A percentile compares a stretch with the other conserved stretches of the same genome.
Conservation (phyloP, 1,140 invertebrate species). For the Drosophila gunungcola region DNA sequence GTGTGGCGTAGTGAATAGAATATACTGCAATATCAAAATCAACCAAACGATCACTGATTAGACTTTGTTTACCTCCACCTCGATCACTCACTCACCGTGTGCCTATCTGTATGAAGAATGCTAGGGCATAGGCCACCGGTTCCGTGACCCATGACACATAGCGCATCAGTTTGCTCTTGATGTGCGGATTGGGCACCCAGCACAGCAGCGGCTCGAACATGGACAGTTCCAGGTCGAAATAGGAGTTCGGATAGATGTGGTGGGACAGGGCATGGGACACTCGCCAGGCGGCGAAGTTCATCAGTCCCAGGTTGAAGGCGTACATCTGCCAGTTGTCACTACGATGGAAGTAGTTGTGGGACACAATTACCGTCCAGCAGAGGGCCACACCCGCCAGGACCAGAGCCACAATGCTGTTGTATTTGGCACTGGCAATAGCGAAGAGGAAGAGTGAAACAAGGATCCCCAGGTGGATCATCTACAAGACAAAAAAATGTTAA, state of each 20-base stretch:
- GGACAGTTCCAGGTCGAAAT: slow-evolving; percentile 91
- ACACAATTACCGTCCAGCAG: slow-evolving; percentile 86
- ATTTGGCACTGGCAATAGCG: slow-evolving; percentile 86
- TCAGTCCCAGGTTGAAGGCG: slow-evolving; percentile 89
- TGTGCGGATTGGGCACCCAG: slow-evolving; percentile 88
- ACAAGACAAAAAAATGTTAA: background rate
- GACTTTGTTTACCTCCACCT: background rate
- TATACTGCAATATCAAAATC: slow-evolving; percentile 57
- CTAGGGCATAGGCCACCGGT: slow-evolving; percentile 86
- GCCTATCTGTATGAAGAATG: slow-evolving; percentile 77
- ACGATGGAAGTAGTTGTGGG: slow-evolving; percentile 94
- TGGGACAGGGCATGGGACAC: slow-evolving; percentile 92
- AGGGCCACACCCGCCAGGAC: slow-evolving; percentile 86
- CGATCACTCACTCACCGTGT: slow-evolving; percentile 65
- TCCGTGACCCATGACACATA: slow-evolving; percentile 85
- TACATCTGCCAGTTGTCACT: slow-evolving; percentile 93
- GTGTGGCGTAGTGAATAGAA: slow-evolving; percentile 66
- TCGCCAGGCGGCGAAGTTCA: slow-evolving; percentile 90
- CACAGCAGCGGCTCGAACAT: slow-evolving; percentile 89
- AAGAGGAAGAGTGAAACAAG: slow-evolving; percentile 85
- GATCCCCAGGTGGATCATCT: slow-evolving; percentile 82
- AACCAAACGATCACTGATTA: slow-evolving; percentile 35
- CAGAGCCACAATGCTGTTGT: slow-evolving; percentile 83
- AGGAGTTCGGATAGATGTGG: slow-evolving; percentile 92
- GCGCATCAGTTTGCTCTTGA: slow-evolving; percentile 79